Evolutionary conservation across 2,888 invertebrate species (phyloP).

Genomic region (Antheraea yamamai): DNA sequence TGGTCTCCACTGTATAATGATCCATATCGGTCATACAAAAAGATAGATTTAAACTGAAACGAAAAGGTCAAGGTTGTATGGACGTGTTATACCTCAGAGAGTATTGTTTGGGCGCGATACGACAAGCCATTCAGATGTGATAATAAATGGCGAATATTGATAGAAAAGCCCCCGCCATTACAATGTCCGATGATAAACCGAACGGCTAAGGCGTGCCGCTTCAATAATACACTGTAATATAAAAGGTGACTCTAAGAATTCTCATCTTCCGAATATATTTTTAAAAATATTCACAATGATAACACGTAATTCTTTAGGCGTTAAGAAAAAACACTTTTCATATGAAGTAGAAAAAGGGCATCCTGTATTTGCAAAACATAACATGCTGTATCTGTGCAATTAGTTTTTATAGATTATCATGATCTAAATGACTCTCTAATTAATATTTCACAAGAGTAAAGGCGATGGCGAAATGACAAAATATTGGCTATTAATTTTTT

Average conservation of each 20-base stretch:
- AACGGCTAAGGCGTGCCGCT: constrained; percentile 21
- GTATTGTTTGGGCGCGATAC: constrained; percentile 77
- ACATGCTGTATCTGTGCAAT: not conserved
- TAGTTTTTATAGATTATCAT: not conserved
- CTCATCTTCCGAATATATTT: constrained; percentile 11
- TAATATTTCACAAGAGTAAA: too few relatives aligned
- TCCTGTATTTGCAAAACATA: not conserved
- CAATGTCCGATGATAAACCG: constrained; percentile 41
- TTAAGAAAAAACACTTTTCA: not conserved
- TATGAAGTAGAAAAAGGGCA: not conserved
- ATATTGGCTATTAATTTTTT: too few relatives aligned
- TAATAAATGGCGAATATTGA: constrained; percentile 76
- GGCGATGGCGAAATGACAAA: too few relatives aligned
- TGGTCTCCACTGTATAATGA: constrained; percentile 53
- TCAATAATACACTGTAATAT: not conserved
- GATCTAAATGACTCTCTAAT: not conserved
- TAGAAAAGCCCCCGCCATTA: constrained; percentile 53
- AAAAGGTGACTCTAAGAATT: constrained; percentile 21
- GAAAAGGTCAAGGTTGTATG: constrained; percentile 50
- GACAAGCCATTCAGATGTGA: constrained; percentile 77
- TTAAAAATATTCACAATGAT: not conserved
- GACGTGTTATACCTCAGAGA: constrained; percentile 67
- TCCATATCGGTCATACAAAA: constrained; percentile 35
- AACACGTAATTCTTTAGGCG: constrained; percentile 19
- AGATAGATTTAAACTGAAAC: constrained; percentile 50